Evolutionary conservation across 2,797 vertebrate genomes (phyloP).

Genomic region (Falco naumanni): DNA sequence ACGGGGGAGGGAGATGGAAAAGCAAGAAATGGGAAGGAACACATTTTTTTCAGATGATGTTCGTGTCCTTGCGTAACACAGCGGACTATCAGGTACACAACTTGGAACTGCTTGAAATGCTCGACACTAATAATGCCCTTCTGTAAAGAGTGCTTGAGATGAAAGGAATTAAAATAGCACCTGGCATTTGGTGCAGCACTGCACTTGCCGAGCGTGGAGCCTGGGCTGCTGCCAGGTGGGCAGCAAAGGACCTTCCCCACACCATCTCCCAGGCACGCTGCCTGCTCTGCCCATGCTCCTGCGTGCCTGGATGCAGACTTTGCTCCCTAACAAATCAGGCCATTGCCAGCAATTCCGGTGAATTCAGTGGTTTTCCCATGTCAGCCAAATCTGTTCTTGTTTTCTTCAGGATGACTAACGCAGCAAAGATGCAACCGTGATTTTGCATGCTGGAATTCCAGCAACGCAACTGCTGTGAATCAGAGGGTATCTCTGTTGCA

Average conservation of each 20-base stretch:
- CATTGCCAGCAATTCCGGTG: neutral
- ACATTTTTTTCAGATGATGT: neutral
- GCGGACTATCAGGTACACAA: neutral
- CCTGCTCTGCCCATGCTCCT: neutral
- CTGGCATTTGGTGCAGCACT: neutral
- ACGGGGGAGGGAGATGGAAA: neutral
- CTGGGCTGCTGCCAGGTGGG: constrained; percentile 24
- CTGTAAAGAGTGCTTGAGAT: constrained; percentile 46
- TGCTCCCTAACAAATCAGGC: neutral
- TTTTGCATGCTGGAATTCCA: constrained; percentile 35
- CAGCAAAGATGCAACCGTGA: constrained; percentile 14
- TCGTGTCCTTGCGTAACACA: neutral
- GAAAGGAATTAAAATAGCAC: constrained; percentile 59
- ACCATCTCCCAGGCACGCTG: neutral
- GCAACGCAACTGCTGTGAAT: neutral
- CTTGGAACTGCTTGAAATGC: constrained; percentile 12
- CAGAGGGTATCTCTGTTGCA: neutral
- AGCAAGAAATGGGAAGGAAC: neutral
- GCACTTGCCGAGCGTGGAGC: neutral
- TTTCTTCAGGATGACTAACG: constrained; percentile 43
- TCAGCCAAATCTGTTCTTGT: constrained; percentile 32
- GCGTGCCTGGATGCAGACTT: neutral
- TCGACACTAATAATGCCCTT: constrained; percentile 36
- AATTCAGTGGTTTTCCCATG: constrained; percentile 1
- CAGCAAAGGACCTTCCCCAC: neutral